Percentiles rank a stretch among this genome's conserved stretches.
Evolutionary conservation across 2,113 vertebrate genomes (phyloP).

Genomic region (Chloebia gouldiae): DNA sequence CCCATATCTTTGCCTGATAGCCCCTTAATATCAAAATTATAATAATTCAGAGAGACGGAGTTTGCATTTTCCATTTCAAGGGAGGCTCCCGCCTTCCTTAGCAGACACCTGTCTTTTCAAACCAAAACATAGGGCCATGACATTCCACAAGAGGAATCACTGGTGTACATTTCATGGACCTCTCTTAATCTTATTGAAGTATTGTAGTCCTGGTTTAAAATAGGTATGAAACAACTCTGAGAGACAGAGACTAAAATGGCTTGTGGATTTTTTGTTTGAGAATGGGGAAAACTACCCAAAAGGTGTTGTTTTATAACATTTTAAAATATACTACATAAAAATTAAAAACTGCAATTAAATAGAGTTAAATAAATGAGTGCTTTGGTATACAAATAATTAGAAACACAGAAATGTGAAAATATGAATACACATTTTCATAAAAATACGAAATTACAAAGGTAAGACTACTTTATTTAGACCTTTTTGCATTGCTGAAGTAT

Average conservation of each 20-base stretch:
- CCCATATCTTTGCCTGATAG: no score
- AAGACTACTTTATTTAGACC: no score
- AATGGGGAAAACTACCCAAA: conserved; percentile 82
- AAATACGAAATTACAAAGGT: background rate
- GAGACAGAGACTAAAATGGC: conserved; percentile 99
- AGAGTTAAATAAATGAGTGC: conserved; percentile 9
- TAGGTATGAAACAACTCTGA: conserved; percentile 82
- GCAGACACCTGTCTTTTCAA: no score
- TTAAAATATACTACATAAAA: conserved; percentile 77
- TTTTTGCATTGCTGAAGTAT: no score
- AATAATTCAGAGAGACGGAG: no score
- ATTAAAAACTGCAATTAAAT: conserved; percentile 67
- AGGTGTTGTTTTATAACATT: conserved; percentile 79
- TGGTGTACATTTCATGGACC: conserved; percentile 97
- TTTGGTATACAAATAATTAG: conserved; percentile 30
- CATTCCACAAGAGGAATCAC: conserved; percentile 91
- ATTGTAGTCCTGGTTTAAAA: conserved; percentile 88
- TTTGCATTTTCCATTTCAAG: no score
- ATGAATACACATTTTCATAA: background rate
- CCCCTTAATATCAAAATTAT: no score
- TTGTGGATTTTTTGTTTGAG: conserved; percentile 93
- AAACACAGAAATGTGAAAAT: background rate
- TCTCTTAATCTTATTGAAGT: conserved; percentile 83
- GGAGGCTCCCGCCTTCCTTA: no score
- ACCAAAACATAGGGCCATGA: background rate